Conservation (phyloP, 2,888 invertebrate species). For the Ormyrus rosae region DNA sequence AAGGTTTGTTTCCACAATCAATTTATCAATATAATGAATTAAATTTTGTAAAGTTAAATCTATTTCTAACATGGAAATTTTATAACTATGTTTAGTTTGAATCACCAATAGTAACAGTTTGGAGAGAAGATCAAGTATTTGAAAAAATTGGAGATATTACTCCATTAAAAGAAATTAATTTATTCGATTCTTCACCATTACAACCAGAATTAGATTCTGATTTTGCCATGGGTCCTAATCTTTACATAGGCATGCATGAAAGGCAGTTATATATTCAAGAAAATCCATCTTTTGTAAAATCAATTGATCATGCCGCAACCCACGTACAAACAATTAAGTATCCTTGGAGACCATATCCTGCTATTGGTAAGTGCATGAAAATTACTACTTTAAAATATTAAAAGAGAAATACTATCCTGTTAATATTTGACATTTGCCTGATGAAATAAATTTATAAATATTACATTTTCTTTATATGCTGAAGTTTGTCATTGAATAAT, state of each 20-base stretch:
- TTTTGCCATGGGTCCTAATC: slow-evolving; percentile 79
- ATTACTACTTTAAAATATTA: slow-evolving; percentile 31
- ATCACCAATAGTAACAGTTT: slow-evolving; percentile 90
- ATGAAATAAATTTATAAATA: too few species aligned
- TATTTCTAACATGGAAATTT: too few species aligned
- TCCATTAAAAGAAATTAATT: slow-evolving; percentile 83
- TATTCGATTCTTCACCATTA: slow-evolving; percentile 82
- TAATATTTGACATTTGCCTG: too few species aligned
- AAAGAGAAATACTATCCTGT: slow-evolving; percentile 30
- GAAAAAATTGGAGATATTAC: slow-evolving; percentile 45
- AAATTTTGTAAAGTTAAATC: not conserved
- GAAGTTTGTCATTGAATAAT: too few species aligned
- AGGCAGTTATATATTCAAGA: slow-evolving; percentile 81
- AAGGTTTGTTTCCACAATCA: slow-evolving; percentile 78
- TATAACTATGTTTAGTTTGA: slow-evolving; percentile 79
- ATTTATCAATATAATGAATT: not conserved
- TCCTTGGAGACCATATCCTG: slow-evolving; percentile 87
- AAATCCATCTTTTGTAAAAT: slow-evolving; percentile 63
- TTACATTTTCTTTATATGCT: too few species aligned
- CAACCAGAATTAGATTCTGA: slow-evolving; percentile 74
- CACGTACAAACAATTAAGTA: slow-evolving; percentile 74
- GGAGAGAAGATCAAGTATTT: slow-evolving; percentile 82
- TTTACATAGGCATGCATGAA: slow-evolving; percentile 91
- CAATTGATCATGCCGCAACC: slow-evolving; percentile 59
- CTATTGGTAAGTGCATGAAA: slow-evolving; percentile 73